phyloP scores from a whole-genome alignment of 2,888 invertebrate genomes.

The Drosophila crucigera region DNA sequence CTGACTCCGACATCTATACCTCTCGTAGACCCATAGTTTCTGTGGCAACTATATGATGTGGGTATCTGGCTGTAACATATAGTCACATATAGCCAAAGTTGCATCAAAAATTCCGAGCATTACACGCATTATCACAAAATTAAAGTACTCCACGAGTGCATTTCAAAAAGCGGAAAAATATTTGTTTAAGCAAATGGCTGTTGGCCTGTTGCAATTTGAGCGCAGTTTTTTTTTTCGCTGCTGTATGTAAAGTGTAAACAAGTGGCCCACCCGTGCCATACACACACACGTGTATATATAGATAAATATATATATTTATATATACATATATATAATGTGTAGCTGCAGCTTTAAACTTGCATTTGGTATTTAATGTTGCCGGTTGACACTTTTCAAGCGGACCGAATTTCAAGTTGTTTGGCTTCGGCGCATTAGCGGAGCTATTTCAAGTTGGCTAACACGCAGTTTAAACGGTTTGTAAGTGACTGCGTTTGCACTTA shows the following conservation, averaged over 20 bases:
- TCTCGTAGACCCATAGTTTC: fast-evolving
- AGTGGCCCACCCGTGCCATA: constrained; percentile 47
- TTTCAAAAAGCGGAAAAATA: constrained; percentile 15
- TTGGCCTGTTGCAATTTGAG: constrained; percentile 41
- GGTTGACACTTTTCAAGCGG: constrained; percentile 56
- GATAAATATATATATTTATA: neutral
- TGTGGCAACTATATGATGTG: neutral
- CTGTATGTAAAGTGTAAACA: constrained; percentile 55
- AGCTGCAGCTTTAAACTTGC: constrained; percentile 12
- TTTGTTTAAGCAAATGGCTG: constrained; percentile 36
- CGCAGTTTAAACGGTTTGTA: constrained; percentile 77
- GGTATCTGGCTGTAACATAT: neutral
- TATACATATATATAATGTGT: neutral
- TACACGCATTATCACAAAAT: neutral
- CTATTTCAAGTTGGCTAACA: constrained; percentile 78
- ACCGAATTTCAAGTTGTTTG: constrained; percentile 37
- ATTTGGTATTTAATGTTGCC: constrained; percentile 47
- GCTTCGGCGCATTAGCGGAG: constrained; percentile 64
- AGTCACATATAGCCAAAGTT: neutral
- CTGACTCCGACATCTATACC: neutral
- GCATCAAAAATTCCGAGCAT: neutral
- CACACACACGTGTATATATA: neutral
- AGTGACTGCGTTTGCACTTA: constrained; percentile 80
- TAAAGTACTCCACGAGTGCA: neutral
- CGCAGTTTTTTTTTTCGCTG: constrained; percentile 19